Evolutionary conservation across 2,797 vertebrate genomes (phyloP), one percentile per base, ranked within the genome.

Genomic region (Notoglanidium macrostoma): DNA sequence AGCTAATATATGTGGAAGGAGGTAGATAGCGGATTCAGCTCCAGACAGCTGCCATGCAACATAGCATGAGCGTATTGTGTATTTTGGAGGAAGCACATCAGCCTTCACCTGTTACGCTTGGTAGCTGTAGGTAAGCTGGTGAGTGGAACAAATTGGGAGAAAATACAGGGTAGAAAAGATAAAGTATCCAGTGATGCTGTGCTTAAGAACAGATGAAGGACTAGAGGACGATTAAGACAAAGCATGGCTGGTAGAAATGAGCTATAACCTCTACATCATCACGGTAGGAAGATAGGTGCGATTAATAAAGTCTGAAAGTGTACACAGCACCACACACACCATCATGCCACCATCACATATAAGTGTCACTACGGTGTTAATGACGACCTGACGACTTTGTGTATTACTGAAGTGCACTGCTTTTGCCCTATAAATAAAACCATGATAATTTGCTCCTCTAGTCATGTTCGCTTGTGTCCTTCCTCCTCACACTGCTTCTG

Each of bases 401-500:
- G 46, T 40, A 59, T 77, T 77, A 49, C 19, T 63, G 51, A 74
- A n/a, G 54, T 59, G 32, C 1, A 61, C 9, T 32, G 40, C 51
- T 59, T 21, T 76, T 63, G 5, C 55, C 10, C 72, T 85, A 26
- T 79, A 40, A 86, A 51, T 79, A 54, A 55, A 40, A 4, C 29
- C 65, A 35, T 55, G n/a, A 70, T 68, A 1, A 54, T 55, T 68
- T 40, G 26, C 17, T 40, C 23, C 23, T 29, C 15, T n/a, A 55
- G 61, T 85, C 86, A 87, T 65, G 74, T 74, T 85, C 35, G 1
- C 29, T 54, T 40, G 35, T 77, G 23, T 57, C 9, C 12, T 76
- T 29, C 8, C 70, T 83, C 83, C 70, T 86, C 7, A 5, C 23
- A 76, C 54, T 85, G 78, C 79, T 72, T 85, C 65, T 46, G 35